Evolutionary conservation across 1,140 invertebrate species (phyloP), one percentile per base, ranked within the genome.

Genomic region (Eriocheir sinensis): DNA sequence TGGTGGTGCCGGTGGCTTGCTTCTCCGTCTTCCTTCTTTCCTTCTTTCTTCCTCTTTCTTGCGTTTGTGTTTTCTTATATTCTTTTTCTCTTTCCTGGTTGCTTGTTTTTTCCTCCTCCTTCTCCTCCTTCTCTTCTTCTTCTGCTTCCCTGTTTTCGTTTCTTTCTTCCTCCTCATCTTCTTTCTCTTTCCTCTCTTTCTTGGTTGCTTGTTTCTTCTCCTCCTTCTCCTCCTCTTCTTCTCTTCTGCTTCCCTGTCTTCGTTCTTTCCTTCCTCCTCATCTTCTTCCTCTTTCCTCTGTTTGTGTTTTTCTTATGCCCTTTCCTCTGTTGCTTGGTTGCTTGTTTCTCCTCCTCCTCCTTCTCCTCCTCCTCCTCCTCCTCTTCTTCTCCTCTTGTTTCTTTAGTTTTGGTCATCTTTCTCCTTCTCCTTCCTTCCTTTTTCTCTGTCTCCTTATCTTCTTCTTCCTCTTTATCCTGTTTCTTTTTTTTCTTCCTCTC

Each of bases 31-130:
- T 88, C 85, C n/a, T 38, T 88, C 85, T 88, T 38, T 44, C 40
- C 40, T 38, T 88, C 85, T 88, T 38, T 88, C 40, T 88, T 15
- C 32, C 83, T 85, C 83, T 85, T 30, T 85, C 83, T 85, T 32
- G 15, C 34, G 15, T n/a, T n/a, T n/a, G n/a, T n/a, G n/a, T n/a
- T n/a, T n/a, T n/a, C n/a, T n/a, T n/a, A n/a, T n/a, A n/a, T n/a
- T n/a, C n/a, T n/a, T n/a, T n/a, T n/a, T n/a, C n/a, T n/a, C n/a
- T n/a, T n/a, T n/a, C n/a, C n/a, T n/a, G n/a, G n/a, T n/a, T n/a
- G n/a, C n/a, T n/a, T n/a, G n/a, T n/a, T n/a, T n/a, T n/a, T n/a
- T n/a, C n/a, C n/a, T n/a, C n/a, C n/a, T n/a, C n/a, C n/a, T n/a
- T n/a, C n/a, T n/a, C n/a, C n/a, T n/a, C n/a, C n/a, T n/a, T n/a